Evolutionary conservation across 2,888 invertebrate species (phyloP), one percentile per base, ranked within the genome.

Genomic region (Bellardia pandia): DNA sequence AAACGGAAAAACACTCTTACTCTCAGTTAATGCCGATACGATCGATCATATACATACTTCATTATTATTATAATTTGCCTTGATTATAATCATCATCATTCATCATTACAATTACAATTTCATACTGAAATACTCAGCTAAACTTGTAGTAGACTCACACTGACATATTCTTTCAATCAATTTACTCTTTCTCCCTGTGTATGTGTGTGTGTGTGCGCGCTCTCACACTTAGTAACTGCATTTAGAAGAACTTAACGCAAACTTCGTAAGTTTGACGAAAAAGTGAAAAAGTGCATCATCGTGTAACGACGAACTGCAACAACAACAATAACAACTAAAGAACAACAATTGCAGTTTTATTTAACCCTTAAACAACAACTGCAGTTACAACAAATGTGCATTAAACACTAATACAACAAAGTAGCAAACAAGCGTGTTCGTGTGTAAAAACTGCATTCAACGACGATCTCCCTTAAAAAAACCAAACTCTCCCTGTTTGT

Each of bases 401-500:
- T 83, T 69, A 23, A 64, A 78, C 53, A 77, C 62, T 66, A 77
- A 51, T 58, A 76, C 66, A 71, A 71, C 51, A 51, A 23, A 40
- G 23, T 1, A 16, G 53, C 53, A 64, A 64, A 30, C 60, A 37
- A 81, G 53, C 60, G 68, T 75, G 56, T 69, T 77, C 33, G 30
- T 62, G 53, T 60, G 16, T 42, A 48, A 74, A 51, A 85, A 85
- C 68, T 66, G 74, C 68, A 84, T 68, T 81, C 66, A 86, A 71
- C 85, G 88, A 86, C 85, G 89, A 86, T 82, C 83, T 76, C 69
- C 71, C 56, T 69, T 78, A 64, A 83, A 64, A 58, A 69, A 76
- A 53, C n/a, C 2, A 79, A 40, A 82, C 69, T 74, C 82, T 77
- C 72, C 72, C 81, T 53, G 14, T 13, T 66, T 69, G 48, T n/a